These are phyloP conservation scores for Pseudonaja textilis DNA, from an alignment of 2,113 vertebrate species.

Conservation along the genomic window DNA sequence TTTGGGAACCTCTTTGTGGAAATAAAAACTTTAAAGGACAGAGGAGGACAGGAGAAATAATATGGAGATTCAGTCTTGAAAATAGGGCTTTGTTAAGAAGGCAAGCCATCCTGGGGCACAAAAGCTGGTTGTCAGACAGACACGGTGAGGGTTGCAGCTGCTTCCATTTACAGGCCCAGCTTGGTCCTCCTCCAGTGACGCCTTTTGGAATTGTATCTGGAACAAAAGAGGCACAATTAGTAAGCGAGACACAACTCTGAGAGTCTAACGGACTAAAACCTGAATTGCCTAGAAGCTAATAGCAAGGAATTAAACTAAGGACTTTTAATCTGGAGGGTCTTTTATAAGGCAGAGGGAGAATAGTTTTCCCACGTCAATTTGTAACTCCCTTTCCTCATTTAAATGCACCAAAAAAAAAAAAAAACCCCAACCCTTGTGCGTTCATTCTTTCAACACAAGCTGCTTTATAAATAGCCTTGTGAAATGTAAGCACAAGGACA, in stretches of 20 bases:
- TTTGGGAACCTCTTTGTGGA: conserved; percentile 14
- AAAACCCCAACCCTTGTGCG: neutral
- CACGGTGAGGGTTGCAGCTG: neutral
- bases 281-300: neutral
- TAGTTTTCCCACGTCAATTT: neutral
- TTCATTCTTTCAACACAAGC: neutral
- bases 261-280: neutral
- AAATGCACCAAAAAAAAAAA: neutral
- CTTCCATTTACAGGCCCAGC: conserved; percentile 84
- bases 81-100: conserved; percentile 25
- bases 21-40: neutral
- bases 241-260: conserved; percentile 21
- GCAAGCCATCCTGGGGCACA: neutral
- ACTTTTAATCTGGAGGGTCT: neutral
- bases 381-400: neutral
- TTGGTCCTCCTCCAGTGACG: conserved; percentile 99
- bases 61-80: neutral
- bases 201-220: conserved; percentile 98
- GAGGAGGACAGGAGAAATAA: too few relatives aligned
- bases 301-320: neutral
- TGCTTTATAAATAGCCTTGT: neutral
- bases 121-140: neutral
- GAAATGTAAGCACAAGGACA: neutral
- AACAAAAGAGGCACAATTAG: conserved; percentile 33
- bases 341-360: neutral